These are phyloP conservation scores for Danio aesculapii DNA, from an alignment of 2,797 vertebrate genomes.

Conservation along the genomic window DNA sequence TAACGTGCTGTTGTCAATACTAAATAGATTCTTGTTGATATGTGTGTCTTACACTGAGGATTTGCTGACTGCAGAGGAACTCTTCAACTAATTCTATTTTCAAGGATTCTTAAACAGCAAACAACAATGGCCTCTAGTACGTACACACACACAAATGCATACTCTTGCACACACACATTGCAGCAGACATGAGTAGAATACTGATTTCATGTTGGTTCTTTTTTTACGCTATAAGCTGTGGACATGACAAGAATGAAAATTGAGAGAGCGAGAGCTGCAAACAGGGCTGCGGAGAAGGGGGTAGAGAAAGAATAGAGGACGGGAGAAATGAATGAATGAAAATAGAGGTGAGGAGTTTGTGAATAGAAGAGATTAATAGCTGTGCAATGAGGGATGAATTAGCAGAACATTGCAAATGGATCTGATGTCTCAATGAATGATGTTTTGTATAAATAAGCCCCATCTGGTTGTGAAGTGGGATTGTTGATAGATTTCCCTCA, in stretches of 20 bases:
- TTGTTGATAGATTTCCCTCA: not conserved
- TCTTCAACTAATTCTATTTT: constrained; percentile 37
- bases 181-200: constrained; percentile 70
- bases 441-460: not conserved
- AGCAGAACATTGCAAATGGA: not conserved
- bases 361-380: constrained; percentile 9
- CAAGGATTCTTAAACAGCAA: constrained; percentile 33
- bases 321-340: not conserved
- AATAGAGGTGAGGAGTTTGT: constrained; percentile 32
- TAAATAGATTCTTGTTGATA: not conserved
- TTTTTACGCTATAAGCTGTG: constrained; percentile 63
- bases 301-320: constrained; percentile 46
- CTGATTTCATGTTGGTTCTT: constrained; percentile 66
- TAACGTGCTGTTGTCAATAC: constrained; percentile 1
- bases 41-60: not conserved
- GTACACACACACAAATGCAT: constrained; percentile 17
- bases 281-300: not conserved
- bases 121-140: not conserved
- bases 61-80: constrained; percentile 48
- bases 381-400: not conserved
- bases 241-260: constrained; percentile 63
- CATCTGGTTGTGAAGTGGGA: not conserved
- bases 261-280: not conserved
- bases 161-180: constrained; percentile 48
- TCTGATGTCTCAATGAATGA: not conserved